Conservation (phyloP, 2,888 invertebrate species). For the Pecten maximus region DNA sequence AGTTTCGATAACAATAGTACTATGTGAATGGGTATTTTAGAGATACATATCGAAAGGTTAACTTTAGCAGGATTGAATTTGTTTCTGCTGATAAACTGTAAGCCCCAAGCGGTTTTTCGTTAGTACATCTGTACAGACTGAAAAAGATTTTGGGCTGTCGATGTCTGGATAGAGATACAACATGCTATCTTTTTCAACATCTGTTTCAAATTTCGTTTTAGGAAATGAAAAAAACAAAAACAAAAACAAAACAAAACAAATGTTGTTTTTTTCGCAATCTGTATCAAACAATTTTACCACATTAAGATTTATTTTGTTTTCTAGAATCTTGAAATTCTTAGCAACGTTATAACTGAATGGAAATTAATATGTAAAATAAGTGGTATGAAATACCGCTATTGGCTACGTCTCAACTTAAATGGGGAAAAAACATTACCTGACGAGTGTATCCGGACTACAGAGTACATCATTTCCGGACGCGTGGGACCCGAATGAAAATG, state of each 20-base stretch:
- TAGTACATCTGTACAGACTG: background rate
- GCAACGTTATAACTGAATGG: background rate
- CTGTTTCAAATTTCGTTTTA: background rate
- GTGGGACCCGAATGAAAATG: background rate
- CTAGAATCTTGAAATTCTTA: no score
- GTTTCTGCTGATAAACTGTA: background rate
- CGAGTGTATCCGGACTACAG: background rate
- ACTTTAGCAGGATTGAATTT: background rate
- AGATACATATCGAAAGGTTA: background rate
- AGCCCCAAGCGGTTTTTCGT: background rate
- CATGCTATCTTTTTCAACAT: background rate
- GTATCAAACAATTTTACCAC: background rate
- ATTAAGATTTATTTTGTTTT: no score
- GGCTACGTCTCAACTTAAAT: no score
- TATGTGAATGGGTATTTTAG: background rate
- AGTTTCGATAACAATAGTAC: background rate
- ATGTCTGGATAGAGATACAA: background rate
- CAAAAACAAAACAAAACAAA: no score
- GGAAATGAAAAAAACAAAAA: background rate
- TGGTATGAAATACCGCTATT: no score
- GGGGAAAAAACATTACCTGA: no score
- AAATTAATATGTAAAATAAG: background rate
- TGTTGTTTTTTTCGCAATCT: background rate
- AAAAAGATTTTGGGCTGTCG: background rate
- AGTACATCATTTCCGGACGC: background rate